phyloP scores from a whole-genome alignment of 2,797 vertebrate species.

The Champsocephalus esox region DNA sequence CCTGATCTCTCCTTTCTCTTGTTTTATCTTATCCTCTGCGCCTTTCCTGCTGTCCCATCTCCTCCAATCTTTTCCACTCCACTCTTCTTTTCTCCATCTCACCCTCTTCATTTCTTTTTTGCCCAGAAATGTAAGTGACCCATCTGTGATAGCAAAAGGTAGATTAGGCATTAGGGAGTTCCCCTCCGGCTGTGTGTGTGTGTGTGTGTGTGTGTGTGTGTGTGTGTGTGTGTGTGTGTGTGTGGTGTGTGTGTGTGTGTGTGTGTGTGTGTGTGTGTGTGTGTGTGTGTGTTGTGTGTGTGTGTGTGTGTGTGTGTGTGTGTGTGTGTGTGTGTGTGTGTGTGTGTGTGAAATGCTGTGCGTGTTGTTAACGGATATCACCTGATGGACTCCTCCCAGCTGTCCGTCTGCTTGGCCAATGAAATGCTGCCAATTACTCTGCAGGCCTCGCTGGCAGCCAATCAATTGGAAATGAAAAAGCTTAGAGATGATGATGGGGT shows the following conservation, averaged over 20 bases:
- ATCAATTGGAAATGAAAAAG: slow-evolving; percentile 77
- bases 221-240: slow-evolving; percentile 26
- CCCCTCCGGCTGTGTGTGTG: slow-evolving; percentile 49
- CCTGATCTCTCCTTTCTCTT: background rate
- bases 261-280: slow-evolving; percentile 22
- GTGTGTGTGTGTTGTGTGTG: slow-evolving; percentile 33
- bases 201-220: slow-evolving; percentile 17
- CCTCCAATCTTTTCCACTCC: slow-evolving; percentile 24
- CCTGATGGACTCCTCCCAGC: slow-evolving; percentile 73
- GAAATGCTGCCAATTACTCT: slow-evolving; percentile 73
- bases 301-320: slow-evolving; percentile 16
- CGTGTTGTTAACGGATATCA: slow-evolving; percentile 49
- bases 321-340: slow-evolving; percentile 21
- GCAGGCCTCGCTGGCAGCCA: slow-evolving; percentile 76
- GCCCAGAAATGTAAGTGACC: slow-evolving; percentile 75
- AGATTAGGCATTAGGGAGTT: slow-evolving; percentile 78
- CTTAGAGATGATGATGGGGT: slow-evolving; percentile 62
- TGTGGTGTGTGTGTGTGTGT: slow-evolving; percentile 19
- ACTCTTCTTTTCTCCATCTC: slow-evolving; percentile 2
- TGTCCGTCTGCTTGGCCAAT: slow-evolving; percentile 71
- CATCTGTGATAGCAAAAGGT: slow-evolving; percentile 74
- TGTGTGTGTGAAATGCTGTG: slow-evolving; percentile 17
- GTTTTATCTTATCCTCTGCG: background rate
- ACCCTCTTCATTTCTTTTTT: slow-evolving; percentile 46
- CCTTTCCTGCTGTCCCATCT: slow-evolving; percentile 9